Evolutionary conservation across 1,140 invertebrate genomes (phyloP), one percentile per base, ranked within the genome.

Genomic region (Apis cerana): DNA sequence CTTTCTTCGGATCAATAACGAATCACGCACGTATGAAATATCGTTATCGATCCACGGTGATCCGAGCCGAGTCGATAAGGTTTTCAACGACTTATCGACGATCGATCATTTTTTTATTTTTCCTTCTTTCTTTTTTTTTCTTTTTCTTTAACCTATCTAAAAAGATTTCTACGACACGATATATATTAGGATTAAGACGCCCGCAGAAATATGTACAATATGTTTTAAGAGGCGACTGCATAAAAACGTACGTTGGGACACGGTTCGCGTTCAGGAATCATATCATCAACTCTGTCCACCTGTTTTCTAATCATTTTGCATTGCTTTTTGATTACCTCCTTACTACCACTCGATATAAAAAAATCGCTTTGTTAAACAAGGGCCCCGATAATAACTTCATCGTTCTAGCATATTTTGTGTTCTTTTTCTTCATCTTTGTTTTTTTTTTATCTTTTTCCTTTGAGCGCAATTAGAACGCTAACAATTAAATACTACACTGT

Each of bases 101-200:
- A 82, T 82, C 80, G 74, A 82, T 82, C 65, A 54, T 27, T 62
- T 82, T 43, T 27, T 27, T 68, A 43, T 23, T 67, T 56, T 79
- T 54, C 33, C 11, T 82, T 78, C 58, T 15, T 19, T 50, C 21
- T 17, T 19, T 65, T 43, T 10, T 58, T 48, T 7, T 23, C 19
- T n/a, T 17, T 23, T n/a, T 48, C 21, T n/a, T 75, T 75, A 43
- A 21, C 76, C 77, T 83, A 83, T 83, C 68, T 83, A 80, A 83
- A 83, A 69, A 80, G 82, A 79, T 83, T 58, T 67, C 82, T 83
- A 83, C 82, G 69, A 79, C 76, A 80, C 75, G 82, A 80, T 79
- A 83, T 56, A 83, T 61, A 77, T 83, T 83, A 72, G 77, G 62
- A 83, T 74, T 77, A 56, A 83, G 70, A 78, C 67, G 75, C 65